A percentile compares a stretch with the other conserved stretches of the same genome.
Conservation (phyloP, 2,797 vertebrate genomes). For the Apodemus agrarius region DNA sequence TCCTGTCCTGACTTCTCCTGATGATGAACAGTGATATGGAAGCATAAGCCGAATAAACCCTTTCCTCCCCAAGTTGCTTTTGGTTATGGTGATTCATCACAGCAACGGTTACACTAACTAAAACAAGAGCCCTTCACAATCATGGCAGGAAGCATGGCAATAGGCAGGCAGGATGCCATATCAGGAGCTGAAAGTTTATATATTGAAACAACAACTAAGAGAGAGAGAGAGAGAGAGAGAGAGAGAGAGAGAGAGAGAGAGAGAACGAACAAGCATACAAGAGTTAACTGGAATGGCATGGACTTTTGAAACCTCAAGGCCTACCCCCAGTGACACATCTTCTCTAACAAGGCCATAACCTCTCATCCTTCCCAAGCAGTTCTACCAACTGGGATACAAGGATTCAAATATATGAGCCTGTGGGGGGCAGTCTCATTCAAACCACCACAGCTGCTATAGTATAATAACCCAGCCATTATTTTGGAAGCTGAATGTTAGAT, state of each 20-base stretch:
- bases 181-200: not conserved
- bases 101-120: not conserved
- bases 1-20: not conserved
- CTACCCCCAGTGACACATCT: not conserved
- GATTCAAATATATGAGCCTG: not conserved
- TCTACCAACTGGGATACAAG: not conserved
- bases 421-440: not conserved
- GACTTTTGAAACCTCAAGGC: not conserved
- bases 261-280: not conserved
- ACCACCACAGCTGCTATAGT: not conserved
- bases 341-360: not conserved
- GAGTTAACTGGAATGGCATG: not conserved
- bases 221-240: not conserved
- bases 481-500: not conserved
- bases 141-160: not conserved
- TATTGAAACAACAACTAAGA: not conserved
- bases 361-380: not conserved
- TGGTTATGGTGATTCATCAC: not conserved
- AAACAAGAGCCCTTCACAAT: not conserved
- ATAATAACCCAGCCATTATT: not conserved
- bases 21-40: not conserved
- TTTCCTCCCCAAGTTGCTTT: not conserved
- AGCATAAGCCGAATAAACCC: not conserved
- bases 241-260: not conserved
- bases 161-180: not conserved